Conservation (phyloP, 2,888 invertebrate species). For the Agrilus mali region DNA sequence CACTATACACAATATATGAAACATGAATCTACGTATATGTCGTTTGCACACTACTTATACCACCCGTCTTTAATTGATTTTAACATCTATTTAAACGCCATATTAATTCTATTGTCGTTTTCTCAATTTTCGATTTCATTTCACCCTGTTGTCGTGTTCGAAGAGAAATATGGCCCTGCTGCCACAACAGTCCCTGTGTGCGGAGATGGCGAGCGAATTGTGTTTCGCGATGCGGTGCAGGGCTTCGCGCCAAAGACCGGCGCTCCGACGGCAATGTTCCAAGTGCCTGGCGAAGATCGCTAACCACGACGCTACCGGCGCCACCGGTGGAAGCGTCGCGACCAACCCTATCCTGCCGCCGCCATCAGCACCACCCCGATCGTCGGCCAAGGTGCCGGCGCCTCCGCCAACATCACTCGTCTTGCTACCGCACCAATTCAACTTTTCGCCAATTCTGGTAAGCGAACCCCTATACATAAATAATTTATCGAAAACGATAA, state of each 20-base stretch:
- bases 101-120: too few relatives aligned
- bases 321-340: slow-evolving; percentile 16
- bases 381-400: slow-evolving; percentile 16
- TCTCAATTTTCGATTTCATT: too few relatives aligned
- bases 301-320: slow-evolving; percentile 31
- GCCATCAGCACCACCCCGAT: slow-evolving; percentile 22
- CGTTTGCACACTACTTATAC: too few relatives aligned
- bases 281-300: slow-evolving; percentile 38
- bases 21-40: too few relatives aligned
- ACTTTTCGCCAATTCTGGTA: background rate
- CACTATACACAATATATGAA: too few relatives aligned
- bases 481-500: too few relatives aligned
- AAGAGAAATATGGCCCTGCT: too few relatives aligned
- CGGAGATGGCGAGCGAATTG: slow-evolving; percentile 65
- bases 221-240: slow-evolving; percentile 50
- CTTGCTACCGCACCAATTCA: background rate
- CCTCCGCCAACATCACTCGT: background rate
- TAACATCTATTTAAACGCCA: too few relatives aligned
- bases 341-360: slow-evolving; percentile 21
- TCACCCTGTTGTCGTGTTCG: too few relatives aligned
- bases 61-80: too few relatives aligned
- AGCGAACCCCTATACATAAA: too few relatives aligned
- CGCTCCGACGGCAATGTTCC: slow-evolving; percentile 49
- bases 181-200: slow-evolving; percentile 57
- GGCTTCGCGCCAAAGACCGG: slow-evolving; percentile 53